Conservation (phyloP, 2,888 invertebrate species). For the Macrosoma leucophasiata region DNA sequence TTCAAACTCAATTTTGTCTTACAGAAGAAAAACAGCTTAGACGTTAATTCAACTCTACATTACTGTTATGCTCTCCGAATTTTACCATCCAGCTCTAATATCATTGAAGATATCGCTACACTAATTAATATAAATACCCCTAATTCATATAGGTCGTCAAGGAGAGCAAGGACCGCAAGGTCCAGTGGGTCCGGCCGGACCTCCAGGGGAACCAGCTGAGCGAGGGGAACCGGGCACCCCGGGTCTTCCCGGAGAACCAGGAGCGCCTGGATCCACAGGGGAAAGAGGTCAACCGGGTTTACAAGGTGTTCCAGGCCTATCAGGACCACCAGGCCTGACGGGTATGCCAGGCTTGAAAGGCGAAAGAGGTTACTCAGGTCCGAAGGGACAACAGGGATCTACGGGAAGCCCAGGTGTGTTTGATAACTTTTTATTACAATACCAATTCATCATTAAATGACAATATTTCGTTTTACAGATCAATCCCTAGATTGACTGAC, state of each 20-base stretch:
- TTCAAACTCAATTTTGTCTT: no score
- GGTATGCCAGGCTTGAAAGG: constrained; percentile 85
- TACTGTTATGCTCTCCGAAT: no score
- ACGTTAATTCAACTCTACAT: no score
- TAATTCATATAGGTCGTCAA: constrained; percentile 79
- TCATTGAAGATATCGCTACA: no score
- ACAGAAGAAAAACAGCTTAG: no score
- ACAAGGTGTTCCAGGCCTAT: constrained; percentile 81
- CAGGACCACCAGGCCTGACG: constrained; percentile 80
- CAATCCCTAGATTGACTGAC: no score
- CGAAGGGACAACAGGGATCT: constrained; percentile 84
- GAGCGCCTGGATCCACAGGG: constrained; percentile 83
- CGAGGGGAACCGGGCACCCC: constrained; percentile 85
- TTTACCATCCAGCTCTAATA: no score
- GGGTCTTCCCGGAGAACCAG: constrained; percentile 81
- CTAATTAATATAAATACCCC: no score
- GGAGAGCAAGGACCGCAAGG: constrained; percentile 88
- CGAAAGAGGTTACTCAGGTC: constrained; percentile 81
- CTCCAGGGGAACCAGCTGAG: constrained; percentile 88
- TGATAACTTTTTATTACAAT: neutral
- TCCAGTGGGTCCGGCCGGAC: constrained; percentile 82
- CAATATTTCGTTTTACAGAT: no score
- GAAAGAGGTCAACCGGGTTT: constrained; percentile 84
- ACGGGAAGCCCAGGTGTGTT: constrained; percentile 73
- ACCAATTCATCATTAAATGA: no score